Conservation (phyloP, 2,888 invertebrate species). For the Incurvaria masculella region DNA sequence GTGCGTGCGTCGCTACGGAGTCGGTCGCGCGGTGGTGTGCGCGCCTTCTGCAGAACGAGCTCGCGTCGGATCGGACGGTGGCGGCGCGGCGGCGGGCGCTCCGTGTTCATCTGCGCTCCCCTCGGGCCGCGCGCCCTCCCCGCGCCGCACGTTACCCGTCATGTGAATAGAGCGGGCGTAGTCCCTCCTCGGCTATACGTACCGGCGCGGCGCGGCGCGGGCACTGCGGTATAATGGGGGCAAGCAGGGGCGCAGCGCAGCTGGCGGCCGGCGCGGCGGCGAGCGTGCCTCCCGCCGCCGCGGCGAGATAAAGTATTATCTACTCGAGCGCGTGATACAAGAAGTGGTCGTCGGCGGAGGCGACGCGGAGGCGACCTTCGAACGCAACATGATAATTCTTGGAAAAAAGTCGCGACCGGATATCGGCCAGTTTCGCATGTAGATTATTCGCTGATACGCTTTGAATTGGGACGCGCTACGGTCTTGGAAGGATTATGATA, state of each 20-base stretch:
- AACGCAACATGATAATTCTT: background rate
- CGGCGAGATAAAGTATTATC: background rate
- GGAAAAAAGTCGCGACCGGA: background rate
- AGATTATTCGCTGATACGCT: too few species aligned
- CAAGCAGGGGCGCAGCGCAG: background rate
- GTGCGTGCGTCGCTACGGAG: slow-evolving; percentile 1
- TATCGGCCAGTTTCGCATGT: too few species aligned
- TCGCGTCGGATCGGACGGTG: background rate
- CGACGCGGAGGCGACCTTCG: background rate
- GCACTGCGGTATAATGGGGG: background rate
- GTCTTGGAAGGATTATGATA: too few species aligned
- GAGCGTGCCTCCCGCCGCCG: background rate
- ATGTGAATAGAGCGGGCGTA: background rate
- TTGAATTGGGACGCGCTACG: too few species aligned
- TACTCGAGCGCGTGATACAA: background rate
- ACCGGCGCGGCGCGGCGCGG: background rate
- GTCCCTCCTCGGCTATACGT: background rate
- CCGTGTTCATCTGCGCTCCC: background rate
- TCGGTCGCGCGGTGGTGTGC: slow-evolving; percentile 2
- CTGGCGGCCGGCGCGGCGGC: background rate
- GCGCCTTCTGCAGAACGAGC: slow-evolving; percentile 4
- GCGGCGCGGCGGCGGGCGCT: background rate
- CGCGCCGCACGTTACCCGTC: background rate
- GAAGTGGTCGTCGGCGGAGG: background rate
- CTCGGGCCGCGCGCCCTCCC: background rate